A percentile compares a stretch with the other conserved stretches of the same genome.
These are phyloP conservation scores for Chaetorhynchus papuensis DNA, from an alignment of 2,113 vertebrate species.

Conservation along the genomic window DNA sequence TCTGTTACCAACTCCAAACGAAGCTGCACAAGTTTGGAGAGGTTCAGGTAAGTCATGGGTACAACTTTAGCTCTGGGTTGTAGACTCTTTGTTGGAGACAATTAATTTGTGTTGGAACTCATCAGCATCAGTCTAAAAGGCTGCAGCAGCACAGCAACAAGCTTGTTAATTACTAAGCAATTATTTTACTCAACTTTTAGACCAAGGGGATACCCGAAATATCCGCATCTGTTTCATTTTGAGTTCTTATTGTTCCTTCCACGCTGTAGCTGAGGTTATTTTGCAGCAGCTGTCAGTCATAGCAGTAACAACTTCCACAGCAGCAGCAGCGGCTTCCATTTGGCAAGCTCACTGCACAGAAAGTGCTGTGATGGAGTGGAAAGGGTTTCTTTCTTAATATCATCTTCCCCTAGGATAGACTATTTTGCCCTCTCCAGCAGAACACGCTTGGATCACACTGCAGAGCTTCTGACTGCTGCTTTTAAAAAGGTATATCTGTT, in stretches of 20 bases:
- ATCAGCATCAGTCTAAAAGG: constrained; percentile 1
- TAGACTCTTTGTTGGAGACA: not conserved
- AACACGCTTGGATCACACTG: constrained; percentile 41
- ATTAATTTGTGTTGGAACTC: not conserved
- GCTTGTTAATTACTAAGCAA: constrained; percentile 45
- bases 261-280: constrained; percentile 30
- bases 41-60: not conserved
- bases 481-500: constrained; percentile 50
- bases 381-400: constrained; percentile 57
- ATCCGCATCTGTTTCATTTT: constrained; percentile 17
- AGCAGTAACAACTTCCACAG: constrained; percentile 43
- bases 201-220: constrained; percentile 33
- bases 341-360: constrained; percentile 3
- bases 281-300: constrained; percentile 48
- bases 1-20: not conserved
- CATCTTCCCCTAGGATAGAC: constrained; percentile 52
- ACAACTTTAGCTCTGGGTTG: not conserved
- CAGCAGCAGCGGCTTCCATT: constrained; percentile 21
- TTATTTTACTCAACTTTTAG: constrained; percentile 38
- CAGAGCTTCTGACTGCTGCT: constrained; percentile 51
- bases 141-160: constrained; percentile 26
- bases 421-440: constrained; percentile 37
- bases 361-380: constrained; percentile 2
- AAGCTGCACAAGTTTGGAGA: not conserved
- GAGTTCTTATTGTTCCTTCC: constrained; percentile 30